A percentile compares a stretch with the other conserved stretches of the same genome.
phyloP scores from a whole-genome alignment of 2,888 invertebrate species.

The Steinernema carpocapsae region DNA sequence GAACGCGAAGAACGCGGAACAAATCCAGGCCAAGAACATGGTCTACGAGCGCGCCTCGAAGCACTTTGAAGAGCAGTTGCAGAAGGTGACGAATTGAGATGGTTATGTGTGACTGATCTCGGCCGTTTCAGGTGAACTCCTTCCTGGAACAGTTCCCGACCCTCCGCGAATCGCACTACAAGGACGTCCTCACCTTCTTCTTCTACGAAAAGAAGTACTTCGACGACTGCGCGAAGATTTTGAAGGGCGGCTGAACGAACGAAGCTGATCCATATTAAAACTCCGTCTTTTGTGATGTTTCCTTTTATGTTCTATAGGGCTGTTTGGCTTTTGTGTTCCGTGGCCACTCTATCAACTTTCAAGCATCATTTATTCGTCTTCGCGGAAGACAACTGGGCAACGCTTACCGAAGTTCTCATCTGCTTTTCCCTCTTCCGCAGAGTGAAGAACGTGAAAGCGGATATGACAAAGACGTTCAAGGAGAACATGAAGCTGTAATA shows the following conservation, averaged over 20 bases:
- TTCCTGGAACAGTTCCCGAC: slow-evolving; percentile 22
- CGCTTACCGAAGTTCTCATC: background rate
- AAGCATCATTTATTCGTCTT: background rate
- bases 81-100: background rate
- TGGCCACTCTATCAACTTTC: no score
- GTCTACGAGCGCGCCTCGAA: slow-evolving; percentile 36
- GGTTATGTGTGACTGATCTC: background rate
- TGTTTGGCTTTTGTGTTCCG: no score
- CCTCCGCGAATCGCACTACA: slow-evolving; percentile 28
- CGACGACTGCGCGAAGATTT: slow-evolving; percentile 8
- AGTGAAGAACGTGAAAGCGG: background rate
- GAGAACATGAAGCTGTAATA: background rate
- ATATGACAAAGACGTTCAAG: background rate
- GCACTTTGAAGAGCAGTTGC: slow-evolving; percentile 32
- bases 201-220: background rate
- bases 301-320: no score
- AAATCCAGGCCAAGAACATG: slow-evolving; percentile 29
- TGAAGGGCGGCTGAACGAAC: no score
- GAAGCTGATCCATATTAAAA: no score
- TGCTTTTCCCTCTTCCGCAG: background rate
- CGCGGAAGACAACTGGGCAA: background rate
- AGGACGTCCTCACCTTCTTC: slow-evolving; percentile 17
- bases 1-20: slow-evolving; percentile 36
- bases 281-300: no score
- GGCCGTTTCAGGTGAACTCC: background rate